These are phyloP conservation scores for Clavelina lepadiformis DNA, from an alignment of 23 tunicate genomes.

Conservation along the genomic window DNA sequence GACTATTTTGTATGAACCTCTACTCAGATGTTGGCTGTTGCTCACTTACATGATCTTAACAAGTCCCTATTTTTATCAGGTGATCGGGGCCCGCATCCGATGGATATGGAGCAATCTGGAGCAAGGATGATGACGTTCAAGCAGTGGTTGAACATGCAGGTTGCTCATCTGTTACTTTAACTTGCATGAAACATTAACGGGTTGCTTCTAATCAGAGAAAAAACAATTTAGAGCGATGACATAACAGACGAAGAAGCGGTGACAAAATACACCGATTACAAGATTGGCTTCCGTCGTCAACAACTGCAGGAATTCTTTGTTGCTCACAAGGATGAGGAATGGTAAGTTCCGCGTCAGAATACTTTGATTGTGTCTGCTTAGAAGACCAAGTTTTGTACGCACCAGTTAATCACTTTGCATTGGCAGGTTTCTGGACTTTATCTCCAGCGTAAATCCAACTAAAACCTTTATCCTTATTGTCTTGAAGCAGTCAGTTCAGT, in stretches of 20 bases:
- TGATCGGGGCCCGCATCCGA: conserved; percentile 35
- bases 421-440: too few relatives aligned
- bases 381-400: too few relatives aligned
- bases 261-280: conserved; percentile 87
- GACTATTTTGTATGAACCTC: conserved; percentile 1
- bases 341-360: conserved; percentile 34
- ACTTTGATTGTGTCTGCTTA: not conserved
- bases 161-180: conserved; percentile 1
- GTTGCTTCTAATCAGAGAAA: not conserved
- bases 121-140: conserved; percentile 81
- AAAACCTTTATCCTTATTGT: too few relatives aligned
- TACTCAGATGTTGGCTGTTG: too few relatives aligned
- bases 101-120: conserved; percentile 50
- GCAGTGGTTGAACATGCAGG: conserved; percentile 79
- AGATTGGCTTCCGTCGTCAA: conserved; percentile 75
- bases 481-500: too few relatives aligned
- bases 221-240: conserved; percentile 66
- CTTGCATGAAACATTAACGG: not conserved
- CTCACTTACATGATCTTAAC: too few relatives aligned
- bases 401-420: too few relatives aligned
- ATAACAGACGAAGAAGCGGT: conserved; percentile 94
- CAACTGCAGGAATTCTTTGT: conserved; percentile 96
- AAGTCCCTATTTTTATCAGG: too few relatives aligned
- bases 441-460: too few relatives aligned
- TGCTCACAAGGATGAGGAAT: conserved; percentile 99